Base-by-base conservation (phyloP, 2,113 vertebrate genomes). In the Eulemur rufifrons region DNA sequence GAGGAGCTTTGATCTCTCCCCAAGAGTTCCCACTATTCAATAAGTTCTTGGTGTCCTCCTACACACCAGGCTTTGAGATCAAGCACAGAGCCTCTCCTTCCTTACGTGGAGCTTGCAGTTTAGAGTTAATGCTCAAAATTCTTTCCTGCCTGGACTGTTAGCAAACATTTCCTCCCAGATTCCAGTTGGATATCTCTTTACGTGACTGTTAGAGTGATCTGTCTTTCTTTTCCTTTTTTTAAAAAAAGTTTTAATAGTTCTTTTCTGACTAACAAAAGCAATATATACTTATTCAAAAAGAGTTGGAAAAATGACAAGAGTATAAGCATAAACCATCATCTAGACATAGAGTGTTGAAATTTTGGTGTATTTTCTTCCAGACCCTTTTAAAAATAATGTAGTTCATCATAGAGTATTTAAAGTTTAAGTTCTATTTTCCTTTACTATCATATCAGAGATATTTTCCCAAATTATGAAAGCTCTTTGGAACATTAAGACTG, bases 201-300 rank as follows among this genome's bases (percentile, higher is more conserved):
- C 9, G 0, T 94, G 64, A 66, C 63, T 47, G 34, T 21, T 66
- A 61, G n/a, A 71, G 15, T 42, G 8, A 77, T 21, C 45, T 78
- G 78, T 56, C 37, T 73, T 84, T 74, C 69, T n/a, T 71, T 71
- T 45, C 12, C 47, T 56, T 20, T 10, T 15, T 20, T 7, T 1
- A 63, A 63, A 63, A 63, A 63, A 63, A 29, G 0, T 56, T 59
- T 64, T 64, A 81, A 59, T 77, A 42, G 59, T 78, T 92, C 20
- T 94, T 94, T 89, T 82, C 76, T 69, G 23, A 84, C 15, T 32
- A 61, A 68, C 86, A 71, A 90, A 86, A 88, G n/a, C n/a, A 85
- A 50, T 25, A 34, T 45, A 21, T 63, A 27, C n/a, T 92, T 50
- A 87, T 92, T 94, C 32, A 68, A 63, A 61, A 68, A 83, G 77